Evolutionary conservation across 2,113 vertebrate genomes (phyloP).

Genomic region (Amblyornis subalaris): DNA sequence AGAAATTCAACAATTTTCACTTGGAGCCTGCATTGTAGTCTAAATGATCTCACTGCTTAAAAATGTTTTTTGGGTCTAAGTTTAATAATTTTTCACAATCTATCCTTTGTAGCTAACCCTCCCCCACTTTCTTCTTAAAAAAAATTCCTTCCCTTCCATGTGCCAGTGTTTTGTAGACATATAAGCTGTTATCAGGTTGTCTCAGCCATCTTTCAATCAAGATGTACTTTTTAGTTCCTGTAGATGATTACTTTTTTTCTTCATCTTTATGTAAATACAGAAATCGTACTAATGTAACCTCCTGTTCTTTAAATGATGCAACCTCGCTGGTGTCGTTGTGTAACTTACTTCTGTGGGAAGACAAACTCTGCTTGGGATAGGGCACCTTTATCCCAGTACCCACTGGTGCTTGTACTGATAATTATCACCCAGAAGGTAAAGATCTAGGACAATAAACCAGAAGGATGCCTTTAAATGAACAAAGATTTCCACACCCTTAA

Average conservation of each 20-base stretch:
- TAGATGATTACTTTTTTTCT: constrained; percentile 17
- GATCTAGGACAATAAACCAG: constrained; percentile 2
- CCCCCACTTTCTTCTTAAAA: constrained; percentile 37
- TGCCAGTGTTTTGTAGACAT: constrained; percentile 52
- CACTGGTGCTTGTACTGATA: neutral
- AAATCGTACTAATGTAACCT: constrained; percentile 55
- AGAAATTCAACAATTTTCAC: neutral
- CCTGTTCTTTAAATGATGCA: constrained; percentile 21
- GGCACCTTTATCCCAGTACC: neutral
- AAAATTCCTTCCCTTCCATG: constrained; percentile 25
- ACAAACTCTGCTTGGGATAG: neutral
- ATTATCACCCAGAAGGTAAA: neutral
- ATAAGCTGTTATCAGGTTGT: constrained; percentile 57
- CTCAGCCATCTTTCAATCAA: constrained; percentile 61
- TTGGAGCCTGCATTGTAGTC: neutral
- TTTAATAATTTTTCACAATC: constrained; percentile 52
- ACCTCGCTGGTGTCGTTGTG: neutral
- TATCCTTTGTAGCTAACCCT: constrained; percentile 32
- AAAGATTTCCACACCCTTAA: constrained; percentile 19
- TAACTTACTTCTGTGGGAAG: constrained; percentile 34
- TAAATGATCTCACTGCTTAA: constrained; percentile 33
- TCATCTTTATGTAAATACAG: constrained; percentile 55
- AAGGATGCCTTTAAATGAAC: constrained; percentile 39
- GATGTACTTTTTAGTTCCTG: constrained; percentile 58
- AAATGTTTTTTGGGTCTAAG: constrained; percentile 45